phyloP scores from a whole-genome alignment of 2,888 invertebrate species.

The Euplagia quadripunctaria region DNA sequence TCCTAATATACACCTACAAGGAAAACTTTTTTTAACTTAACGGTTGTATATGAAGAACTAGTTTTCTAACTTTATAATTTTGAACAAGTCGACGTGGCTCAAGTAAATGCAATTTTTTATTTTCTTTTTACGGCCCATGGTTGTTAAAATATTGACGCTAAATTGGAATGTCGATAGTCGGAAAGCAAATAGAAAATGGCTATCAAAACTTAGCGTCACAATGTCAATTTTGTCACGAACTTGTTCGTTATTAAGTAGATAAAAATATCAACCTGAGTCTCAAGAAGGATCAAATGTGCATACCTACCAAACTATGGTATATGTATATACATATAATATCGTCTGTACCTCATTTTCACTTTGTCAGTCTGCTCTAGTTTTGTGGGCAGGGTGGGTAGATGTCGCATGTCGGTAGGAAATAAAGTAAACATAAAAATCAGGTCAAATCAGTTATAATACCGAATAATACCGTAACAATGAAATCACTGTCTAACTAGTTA shows the following conservation, averaged over 20 bases:
- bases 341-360: too few species aligned
- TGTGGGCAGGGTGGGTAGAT: too few species aligned
- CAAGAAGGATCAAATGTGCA: background rate
- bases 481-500: too few species aligned
- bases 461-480: too few species aligned
- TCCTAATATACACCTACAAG: background rate
- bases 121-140: background rate
- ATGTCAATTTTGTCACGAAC: background rate
- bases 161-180: background rate
- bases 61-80: background rate
- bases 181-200: background rate
- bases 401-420: too few species aligned
- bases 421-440: too few species aligned
- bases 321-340: background rate
- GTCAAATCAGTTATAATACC: too few species aligned
- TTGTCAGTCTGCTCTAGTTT: too few species aligned
- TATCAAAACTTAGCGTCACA: background rate
- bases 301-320: background rate
- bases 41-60: background rate
- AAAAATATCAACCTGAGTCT: background rate
- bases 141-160: background rate
- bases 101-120: background rate
- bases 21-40: background rate
- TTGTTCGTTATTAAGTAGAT: background rate
- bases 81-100: background rate